A percentile compares a stretch with the other conserved stretches of the same genome.
phyloP scores from a whole-genome alignment of 2,113 vertebrate species.

The Pangasianodon hypophthalmus region DNA sequence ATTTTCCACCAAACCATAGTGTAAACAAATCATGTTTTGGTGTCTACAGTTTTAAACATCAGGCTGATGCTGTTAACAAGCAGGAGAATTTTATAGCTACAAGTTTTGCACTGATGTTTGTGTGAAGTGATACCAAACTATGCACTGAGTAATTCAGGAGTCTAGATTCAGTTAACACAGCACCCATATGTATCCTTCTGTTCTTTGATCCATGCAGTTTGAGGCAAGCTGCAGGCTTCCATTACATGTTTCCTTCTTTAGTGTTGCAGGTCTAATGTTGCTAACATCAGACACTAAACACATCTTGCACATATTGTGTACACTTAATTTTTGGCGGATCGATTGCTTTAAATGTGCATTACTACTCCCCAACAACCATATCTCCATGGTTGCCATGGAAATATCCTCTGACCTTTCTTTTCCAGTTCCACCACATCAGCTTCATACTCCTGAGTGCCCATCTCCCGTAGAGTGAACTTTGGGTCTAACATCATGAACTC shows the following conservation, averaged over 20 bases:
- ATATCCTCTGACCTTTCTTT: conserved; percentile 71
- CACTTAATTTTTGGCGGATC: background rate
- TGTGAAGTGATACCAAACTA: background rate
- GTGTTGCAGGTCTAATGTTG: background rate
- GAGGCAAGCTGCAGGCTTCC: background rate
- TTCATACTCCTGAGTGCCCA: conserved; percentile 86
- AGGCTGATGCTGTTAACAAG: background rate
- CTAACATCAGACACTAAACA: background rate
- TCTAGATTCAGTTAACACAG: background rate
- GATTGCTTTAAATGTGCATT: background rate
- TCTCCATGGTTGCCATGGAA: background rate
- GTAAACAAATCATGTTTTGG: background rate
- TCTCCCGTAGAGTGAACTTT: conserved; percentile 55
- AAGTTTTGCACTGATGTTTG: background rate
- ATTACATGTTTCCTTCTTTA: background rate
- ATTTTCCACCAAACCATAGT: background rate
- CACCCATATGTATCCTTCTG: too few species aligned
- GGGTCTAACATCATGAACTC: conserved; percentile 57
- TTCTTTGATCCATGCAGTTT: background rate
- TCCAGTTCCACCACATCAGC: conserved; percentile 80
- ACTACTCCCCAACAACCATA: background rate
- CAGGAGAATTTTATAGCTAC: background rate
- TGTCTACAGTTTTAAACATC: background rate
- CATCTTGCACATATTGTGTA: background rate
- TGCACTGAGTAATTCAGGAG: background rate